phyloP scores from a whole-genome alignment of 2,113 vertebrate genomes.

The Nestor notabilis region DNA sequence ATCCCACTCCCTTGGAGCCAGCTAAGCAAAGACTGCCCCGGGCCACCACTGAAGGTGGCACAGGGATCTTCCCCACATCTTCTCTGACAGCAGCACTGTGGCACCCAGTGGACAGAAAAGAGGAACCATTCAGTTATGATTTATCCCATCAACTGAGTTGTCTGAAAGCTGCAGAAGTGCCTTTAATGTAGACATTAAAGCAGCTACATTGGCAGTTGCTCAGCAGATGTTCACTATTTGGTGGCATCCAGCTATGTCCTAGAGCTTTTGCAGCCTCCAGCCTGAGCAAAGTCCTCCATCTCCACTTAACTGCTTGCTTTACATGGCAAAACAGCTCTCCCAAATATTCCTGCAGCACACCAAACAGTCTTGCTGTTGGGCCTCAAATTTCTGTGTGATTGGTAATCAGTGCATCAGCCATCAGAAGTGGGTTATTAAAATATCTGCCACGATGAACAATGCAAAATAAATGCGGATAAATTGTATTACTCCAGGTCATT shows the following conservation, averaged over 20 bases:
- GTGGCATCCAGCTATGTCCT: background rate
- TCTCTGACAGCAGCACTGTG: background rate
- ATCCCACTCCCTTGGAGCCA: background rate
- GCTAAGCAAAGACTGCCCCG: background rate
- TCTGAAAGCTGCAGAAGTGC: background rate
- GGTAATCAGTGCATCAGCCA: conserved; percentile 35
- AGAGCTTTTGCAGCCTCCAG: background rate
- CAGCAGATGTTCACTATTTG: background rate
- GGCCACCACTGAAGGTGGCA: background rate
- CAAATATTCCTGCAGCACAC: background rate
- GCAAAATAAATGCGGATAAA: conserved; percentile 35
- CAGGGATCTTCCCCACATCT: background rate
- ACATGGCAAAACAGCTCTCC: background rate
- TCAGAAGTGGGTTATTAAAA: conserved; percentile 43
- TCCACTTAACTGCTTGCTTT: background rate
- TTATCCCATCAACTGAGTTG: background rate
- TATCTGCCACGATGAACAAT: conserved; percentile 31
- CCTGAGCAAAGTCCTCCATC: background rate
- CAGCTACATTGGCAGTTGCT: background rate
- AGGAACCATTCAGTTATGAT: background rate
- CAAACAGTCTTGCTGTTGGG: background rate
- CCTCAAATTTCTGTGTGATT: conserved; percentile 10
- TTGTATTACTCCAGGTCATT: conserved; percentile 55
- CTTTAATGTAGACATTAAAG: background rate
- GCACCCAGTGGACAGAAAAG: background rate